Evolutionary conservation across 2,797 vertebrate species (phyloP), one percentile per base, ranked within the genome.

Genomic region (Tarsius wallacei): DNA sequence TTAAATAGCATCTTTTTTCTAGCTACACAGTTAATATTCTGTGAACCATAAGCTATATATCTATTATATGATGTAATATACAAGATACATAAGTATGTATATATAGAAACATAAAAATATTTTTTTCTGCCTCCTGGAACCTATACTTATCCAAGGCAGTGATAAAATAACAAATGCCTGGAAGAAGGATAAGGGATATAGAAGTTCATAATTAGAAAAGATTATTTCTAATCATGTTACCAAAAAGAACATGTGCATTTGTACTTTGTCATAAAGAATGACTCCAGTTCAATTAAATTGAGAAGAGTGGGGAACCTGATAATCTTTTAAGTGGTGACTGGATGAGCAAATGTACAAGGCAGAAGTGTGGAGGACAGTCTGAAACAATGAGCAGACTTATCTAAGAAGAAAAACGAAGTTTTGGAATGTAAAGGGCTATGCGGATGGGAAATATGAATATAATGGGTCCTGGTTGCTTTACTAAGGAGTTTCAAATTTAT

Each of bases 101-200:
- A 87, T 1, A 31, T 14, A 93, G 24, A 88, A 86, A 59, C n/a
- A 19, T n/a, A 57, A 84, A 81, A 78, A 55, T 64, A 47, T 21
- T 42, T 59, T 36, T 76, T 76, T 74, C 26, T 96, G 19, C 49
- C 55, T 97, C 49, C 49, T 95, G 66, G 42, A 93, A 96, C 17
- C 14, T 70, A 2, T 21, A 70, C 15, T 42, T 77, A 26, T 74
- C 93, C 87, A 68, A 91, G 53, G 42, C 8, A 64, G n/a, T 94
- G 24, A 42, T 61, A 91, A 87, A 92, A 63, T 70, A 87, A 12
- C 36, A 87, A 64, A 80, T 70, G 22, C 70, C 17, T 70, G 2
- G 14, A 81, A 47, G 21, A 7, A 61, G 64, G 9, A 21, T 70
- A 66, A 9, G 6, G 10, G 47, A 47, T 87, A 49, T 51, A 53